Evolutionary conservation across 2,113 vertebrate genomes (phyloP), one percentile per base, ranked within the genome.

Genomic region (Coreoperca whiteheadi): DNA sequence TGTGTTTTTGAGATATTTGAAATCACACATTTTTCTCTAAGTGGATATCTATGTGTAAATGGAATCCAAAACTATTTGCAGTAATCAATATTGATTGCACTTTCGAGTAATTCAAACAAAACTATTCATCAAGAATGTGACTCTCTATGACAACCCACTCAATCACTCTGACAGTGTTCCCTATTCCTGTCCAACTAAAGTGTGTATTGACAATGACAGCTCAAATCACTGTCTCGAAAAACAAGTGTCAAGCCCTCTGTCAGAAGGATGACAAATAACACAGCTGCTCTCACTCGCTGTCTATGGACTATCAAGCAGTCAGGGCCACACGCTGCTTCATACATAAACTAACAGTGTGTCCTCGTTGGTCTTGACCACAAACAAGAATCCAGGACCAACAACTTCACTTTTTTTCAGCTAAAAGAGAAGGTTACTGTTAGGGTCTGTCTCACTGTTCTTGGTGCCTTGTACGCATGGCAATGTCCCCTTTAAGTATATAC

Each of bases 181-280:
- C 65, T 6, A 30, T 64, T 63, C 25, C 65, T 77, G 37, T 84
- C 48, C 21, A 39, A 34, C 51, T 53, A 14, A 15, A 57, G 61
- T 25, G 61, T 50, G 25, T 70, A 86, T 74, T 72, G 72, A 85
- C 77, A 84, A 2, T 82, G 86, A 91, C 88, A 84, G 85, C 66
- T 75, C 54, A 25, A 85, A 82, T 85, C 48, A 68, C 15, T 54
- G 69, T 84, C 21, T 75, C 8, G 16, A 81, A 85, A 84, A 84
- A 86, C 64, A 82, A 83, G 63, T 76, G 81, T 85, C 81, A 65
- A 70, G 56, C 43, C 50, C 41, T 81, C 81, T 69, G 82, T 84
- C 74, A 81, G 18, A 79, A 37, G 23, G 4, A 81, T 82, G 76
- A 88, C 74, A 84, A 86, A 85, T 72, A 67, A 76, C 75, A 74